These are phyloP conservation scores for Oreochromis grahami DNA, from an alignment of 2,797 vertebrate genomes.

Conservation along the genomic window DNA sequence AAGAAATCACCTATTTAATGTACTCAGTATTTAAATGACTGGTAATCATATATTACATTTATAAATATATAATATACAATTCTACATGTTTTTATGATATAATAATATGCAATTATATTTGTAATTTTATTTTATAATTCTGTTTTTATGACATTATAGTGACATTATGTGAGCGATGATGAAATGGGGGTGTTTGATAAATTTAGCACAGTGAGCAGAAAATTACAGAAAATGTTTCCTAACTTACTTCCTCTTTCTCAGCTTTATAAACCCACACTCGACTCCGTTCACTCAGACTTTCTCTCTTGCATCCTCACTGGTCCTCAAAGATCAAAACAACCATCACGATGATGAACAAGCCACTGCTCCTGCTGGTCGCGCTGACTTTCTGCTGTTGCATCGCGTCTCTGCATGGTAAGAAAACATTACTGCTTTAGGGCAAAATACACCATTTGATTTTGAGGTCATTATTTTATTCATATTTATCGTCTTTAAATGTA, in stretches of 20 bases:
- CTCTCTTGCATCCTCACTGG: conserved; percentile 1
- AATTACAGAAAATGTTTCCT: neutral
- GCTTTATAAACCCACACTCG: conserved; percentile 20
- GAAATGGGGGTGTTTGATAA: neutral
- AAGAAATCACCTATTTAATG: neutral
- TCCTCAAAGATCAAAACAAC: neutral
- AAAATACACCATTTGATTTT: neutral
- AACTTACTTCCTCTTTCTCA: conserved; percentile 7
- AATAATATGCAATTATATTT: neutral
- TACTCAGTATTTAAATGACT: rapidly evolving
- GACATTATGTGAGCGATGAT: neutral
- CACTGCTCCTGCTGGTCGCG: conserved; percentile 18
- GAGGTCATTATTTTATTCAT: neutral
- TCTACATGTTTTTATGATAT: neutral
- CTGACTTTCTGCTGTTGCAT: conserved; percentile 45
- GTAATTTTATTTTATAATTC: rapidly evolving
- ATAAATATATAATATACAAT: rapidly evolving
- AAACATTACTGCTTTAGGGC: neutral
- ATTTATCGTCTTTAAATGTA: neutral
- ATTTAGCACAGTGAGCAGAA: neutral
- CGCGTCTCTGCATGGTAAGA: conserved; percentile 26
- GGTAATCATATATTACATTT: rapidly evolving
- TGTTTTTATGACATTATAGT: neutral
- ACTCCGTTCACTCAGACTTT: neutral
- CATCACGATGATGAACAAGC: conserved; percentile 15